phyloP scores from a whole-genome alignment of 2,113 vertebrate genomes.

The Tichodroma muraria region DNA sequence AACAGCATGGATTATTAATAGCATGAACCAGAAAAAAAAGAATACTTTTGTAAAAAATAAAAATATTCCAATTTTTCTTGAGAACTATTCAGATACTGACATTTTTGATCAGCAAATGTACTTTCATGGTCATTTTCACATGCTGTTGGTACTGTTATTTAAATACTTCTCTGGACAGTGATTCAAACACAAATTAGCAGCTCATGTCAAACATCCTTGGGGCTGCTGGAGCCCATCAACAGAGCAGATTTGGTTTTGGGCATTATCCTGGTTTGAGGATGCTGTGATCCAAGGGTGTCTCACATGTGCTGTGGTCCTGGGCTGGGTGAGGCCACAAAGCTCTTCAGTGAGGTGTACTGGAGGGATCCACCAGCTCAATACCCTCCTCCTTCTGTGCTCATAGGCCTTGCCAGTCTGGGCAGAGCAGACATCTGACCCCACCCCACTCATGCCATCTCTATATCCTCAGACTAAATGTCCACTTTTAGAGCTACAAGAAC shows the following conservation, averaged over 20 bases:
- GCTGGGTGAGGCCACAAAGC: background rate
- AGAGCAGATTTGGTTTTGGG: background rate
- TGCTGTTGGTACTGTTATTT: background rate
- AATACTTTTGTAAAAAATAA: background rate
- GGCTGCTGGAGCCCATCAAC: background rate
- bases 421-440: background rate
- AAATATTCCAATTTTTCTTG: background rate
- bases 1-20: background rate
- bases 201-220: background rate
- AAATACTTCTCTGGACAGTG: background rate
- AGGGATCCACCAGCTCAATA: background rate
- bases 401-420: background rate
- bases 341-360: background rate
- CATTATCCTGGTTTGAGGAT: background rate
- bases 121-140: background rate
- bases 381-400: accelerated
- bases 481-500: background rate
- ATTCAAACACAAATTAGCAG: background rate
- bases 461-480: background rate
- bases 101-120: background rate
- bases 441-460: background rate
- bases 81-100: background rate
- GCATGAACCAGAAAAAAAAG: background rate
- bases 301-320: background rate
- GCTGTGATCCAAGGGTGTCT: background rate